Evolutionary conservation across 2,888 invertebrate genomes (phyloP).

Genomic region (Hirtodrosophila alboralis): DNA sequence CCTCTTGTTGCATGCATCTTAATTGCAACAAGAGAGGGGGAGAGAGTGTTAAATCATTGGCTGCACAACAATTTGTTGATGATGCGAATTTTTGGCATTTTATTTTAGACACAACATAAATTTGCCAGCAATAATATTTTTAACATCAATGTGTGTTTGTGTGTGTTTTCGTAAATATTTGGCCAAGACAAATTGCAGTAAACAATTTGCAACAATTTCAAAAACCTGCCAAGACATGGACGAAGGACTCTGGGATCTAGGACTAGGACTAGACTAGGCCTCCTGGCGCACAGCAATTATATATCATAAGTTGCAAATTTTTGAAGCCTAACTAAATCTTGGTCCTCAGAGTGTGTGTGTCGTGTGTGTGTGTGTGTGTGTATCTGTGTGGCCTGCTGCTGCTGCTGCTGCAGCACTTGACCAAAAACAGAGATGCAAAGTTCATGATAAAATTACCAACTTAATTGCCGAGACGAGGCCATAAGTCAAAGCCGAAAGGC

Average conservation of each 20-base stretch:
- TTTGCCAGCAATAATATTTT: constrained; percentile 50
- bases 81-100: constrained; percentile 50
- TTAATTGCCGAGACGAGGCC: constrained; percentile 65
- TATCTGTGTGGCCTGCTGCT: constrained; percentile 12
- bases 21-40: constrained; percentile 43
- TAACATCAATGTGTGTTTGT: no score
- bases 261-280: constrained; percentile 3
- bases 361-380: constrained; percentile 14
- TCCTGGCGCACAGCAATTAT: constrained; percentile 53
- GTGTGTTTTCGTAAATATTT: constrained; percentile 62
- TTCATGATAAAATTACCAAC: constrained; percentile 77
- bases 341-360: constrained; percentile 1
- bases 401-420: constrained; percentile 50
- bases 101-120: constrained; percentile 47
- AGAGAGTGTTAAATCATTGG: constrained; percentile 1
- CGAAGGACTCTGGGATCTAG: neutral
- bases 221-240: constrained; percentile 10
- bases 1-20: constrained; percentile 38
- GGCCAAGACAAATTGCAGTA: constrained; percentile 74
- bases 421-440: constrained; percentile 66
- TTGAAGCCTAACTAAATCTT: constrained; percentile 46
- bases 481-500: constrained; percentile 52
- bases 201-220: constrained; percentile 72
- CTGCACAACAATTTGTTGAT: constrained; percentile 40
- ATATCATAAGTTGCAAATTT: constrained; percentile 64